phyloP scores from a whole-genome alignment of 2,113 vertebrate species.

The Aspiorhynchus laticeps region DNA sequence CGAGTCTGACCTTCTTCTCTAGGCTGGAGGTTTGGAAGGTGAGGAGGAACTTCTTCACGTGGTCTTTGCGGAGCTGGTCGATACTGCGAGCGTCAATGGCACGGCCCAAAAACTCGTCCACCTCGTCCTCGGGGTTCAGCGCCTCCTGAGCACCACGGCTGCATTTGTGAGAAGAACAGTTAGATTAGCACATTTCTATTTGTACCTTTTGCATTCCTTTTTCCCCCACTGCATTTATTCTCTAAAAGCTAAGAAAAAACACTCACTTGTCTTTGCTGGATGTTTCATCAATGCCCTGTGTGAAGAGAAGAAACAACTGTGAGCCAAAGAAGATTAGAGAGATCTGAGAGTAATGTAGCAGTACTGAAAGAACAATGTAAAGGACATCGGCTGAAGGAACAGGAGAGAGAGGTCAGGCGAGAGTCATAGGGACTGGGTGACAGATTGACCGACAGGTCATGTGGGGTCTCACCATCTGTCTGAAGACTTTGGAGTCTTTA shows the following conservation, averaged over 20 bases:
- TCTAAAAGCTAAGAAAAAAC: not conserved
- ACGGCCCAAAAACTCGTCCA: conserved; percentile 92
- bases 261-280: conserved; percentile 95
- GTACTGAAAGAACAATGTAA: not conserved
- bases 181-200: not conserved
- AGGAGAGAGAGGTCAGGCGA: conserved; percentile 6
- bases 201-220: not conserved
- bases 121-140: conserved; percentile 93
- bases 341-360: too few relatives aligned
- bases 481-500: conserved; percentile 96
- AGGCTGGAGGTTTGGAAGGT: conserved; percentile 93
- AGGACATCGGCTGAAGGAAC: not conserved
- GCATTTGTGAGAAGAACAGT: conserved; percentile 5
- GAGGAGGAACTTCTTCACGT: conserved; percentile 93
- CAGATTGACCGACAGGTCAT: not conserved
- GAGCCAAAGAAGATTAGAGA: not conserved
- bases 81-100: conserved; percentile 96
- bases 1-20: conserved; percentile 86
- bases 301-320: conserved; percentile 4
- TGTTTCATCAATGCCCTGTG: conserved; percentile 86
- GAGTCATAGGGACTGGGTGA: not conserved
- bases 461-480: conserved; percentile 90
- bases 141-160: conserved; percentile 91
- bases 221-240: not conserved
- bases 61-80: conserved; percentile 94